A percentile compares a stretch with the other conserved stretches of the same genome.
phyloP scores from a whole-genome alignment of 2,888 invertebrate species.

The Cantharis rufa region DNA sequence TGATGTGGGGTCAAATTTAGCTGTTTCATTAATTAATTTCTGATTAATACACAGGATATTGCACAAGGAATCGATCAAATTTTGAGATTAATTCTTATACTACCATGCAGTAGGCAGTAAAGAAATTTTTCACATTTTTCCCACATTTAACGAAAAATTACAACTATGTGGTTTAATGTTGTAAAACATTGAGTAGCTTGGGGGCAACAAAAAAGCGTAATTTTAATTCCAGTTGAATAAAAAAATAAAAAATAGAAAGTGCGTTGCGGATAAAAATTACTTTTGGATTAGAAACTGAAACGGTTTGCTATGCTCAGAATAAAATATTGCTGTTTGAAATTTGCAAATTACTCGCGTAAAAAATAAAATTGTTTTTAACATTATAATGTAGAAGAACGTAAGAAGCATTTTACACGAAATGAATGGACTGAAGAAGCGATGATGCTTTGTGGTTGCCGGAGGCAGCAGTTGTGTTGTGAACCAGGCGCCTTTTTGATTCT shows the following conservation, averaged over 20 bases:
- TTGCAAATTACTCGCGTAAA: neutral
- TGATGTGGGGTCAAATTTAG: neutral
- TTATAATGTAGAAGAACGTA: neutral
- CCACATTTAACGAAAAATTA: neutral
- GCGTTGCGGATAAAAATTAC: neutral
- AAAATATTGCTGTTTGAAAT: neutral
- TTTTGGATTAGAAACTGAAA: neutral
- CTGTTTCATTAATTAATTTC: neutral
- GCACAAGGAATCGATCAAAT: neutral
- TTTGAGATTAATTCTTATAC: neutral
- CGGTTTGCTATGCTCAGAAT: neutral
- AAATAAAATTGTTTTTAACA: neutral
- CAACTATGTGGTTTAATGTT: neutral
- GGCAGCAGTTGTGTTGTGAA: conserved; percentile 51
- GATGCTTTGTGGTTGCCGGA: conserved; percentile 38
- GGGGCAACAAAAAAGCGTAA: neutral
- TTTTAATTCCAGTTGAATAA: neutral
- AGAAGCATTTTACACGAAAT: conserved; percentile 3
- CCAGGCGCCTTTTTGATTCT: conserved; percentile 53
- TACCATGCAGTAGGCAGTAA: neutral
- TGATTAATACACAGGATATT: neutral
- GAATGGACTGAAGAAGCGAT: conserved; percentile 11
- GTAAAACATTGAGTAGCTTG: neutral
- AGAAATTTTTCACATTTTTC: neutral
- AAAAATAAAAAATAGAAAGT: neutral